These are phyloP conservation scores for Physella acuta DNA, from an alignment of 1,140 invertebrate genomes.

Conservation along the genomic window DNA sequence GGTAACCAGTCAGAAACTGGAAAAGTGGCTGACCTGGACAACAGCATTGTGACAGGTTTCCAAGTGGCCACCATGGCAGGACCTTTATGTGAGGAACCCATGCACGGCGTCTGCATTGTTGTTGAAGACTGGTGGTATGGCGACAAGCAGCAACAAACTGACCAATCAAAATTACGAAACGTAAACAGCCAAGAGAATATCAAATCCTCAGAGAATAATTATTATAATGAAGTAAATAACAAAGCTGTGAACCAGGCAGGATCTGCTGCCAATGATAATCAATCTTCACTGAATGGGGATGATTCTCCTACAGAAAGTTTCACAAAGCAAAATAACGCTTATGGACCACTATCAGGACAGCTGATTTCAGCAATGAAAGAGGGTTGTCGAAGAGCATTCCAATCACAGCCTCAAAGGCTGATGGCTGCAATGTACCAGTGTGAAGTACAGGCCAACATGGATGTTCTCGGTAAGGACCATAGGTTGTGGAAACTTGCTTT, in stretches of 20 bases:
- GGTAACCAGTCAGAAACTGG: conserved; percentile 6
- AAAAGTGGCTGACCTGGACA: conserved; percentile 46
- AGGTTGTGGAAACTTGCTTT: no score
- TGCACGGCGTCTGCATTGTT: conserved; percentile 90
- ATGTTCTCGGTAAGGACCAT: conserved; percentile 92
- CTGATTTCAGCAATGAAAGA: conserved; percentile 90
- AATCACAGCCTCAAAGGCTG: conserved; percentile 83
- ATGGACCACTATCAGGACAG: conserved; percentile 74
- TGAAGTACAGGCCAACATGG: conserved; percentile 85
- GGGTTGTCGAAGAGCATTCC: conserved; percentile 84
- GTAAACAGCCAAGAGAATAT: not conserved
- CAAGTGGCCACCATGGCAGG: conserved; percentile 87
- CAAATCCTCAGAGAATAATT: not conserved
- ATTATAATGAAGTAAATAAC: no score
- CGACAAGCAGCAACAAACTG: not conserved
- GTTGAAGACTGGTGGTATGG: conserved; percentile 69
- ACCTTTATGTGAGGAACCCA: conserved; percentile 91
- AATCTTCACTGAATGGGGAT: not conserved
- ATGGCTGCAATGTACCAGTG: conserved; percentile 97
- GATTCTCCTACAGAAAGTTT: conserved; percentile 6
- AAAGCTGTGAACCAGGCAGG: not conserved
- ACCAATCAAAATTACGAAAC: not conserved
- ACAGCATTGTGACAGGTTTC: conserved; percentile 85
- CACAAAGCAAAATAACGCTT: conserved; percentile 28
- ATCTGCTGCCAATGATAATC: not conserved